Evolutionary conservation across 1,140 invertebrate genomes (phyloP).

Genomic region (Apis cerana): DNA sequence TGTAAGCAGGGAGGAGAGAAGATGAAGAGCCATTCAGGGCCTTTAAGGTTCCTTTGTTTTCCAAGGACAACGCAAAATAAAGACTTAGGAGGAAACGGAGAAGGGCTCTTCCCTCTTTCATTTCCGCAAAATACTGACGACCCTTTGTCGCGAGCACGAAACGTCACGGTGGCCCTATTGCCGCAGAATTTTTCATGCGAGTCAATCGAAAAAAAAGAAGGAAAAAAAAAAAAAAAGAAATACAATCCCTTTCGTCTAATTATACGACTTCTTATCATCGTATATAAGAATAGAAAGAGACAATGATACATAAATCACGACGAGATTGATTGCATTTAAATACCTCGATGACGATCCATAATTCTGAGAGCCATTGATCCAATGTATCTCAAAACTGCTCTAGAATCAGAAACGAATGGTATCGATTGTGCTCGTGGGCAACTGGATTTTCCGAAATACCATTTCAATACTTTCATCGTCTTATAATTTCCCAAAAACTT

Average conservation of each 20-base stretch:
- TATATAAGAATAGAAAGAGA: not conserved
- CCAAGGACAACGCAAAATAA: slow-evolving; percentile 56
- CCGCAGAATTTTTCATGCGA: not conserved
- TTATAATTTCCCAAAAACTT: not conserved
- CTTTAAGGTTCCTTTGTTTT: slow-evolving; percentile 59
- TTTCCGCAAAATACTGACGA: slow-evolving; percentile 55
- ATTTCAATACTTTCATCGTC: too few species aligned
- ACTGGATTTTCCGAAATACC: not conserved
- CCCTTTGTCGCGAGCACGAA: slow-evolving; percentile 49
- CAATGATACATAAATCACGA: not conserved
- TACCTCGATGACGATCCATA: slow-evolving; percentile 18
- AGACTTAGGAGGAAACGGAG: slow-evolving; percentile 16
- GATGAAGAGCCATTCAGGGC: slow-evolving; percentile 39
- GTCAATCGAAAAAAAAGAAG: not conserved
- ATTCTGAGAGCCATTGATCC: not conserved
- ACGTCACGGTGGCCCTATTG: slow-evolving; percentile 1
- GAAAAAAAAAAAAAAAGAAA: too few species aligned
- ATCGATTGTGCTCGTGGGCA: not conserved
- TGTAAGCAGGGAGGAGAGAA: not conserved
- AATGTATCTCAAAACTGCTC: not conserved
- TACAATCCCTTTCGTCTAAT: not conserved
- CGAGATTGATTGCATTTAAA: not conserved
- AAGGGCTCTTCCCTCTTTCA: slow-evolving; percentile 45
- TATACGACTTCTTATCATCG: not conserved
- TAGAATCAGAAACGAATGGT: not conserved